Evolutionary conservation across 2,888 invertebrate species (phyloP), one percentile per base, ranked within the genome.

Genomic region (Drosophila pseudotalamancana): DNA sequence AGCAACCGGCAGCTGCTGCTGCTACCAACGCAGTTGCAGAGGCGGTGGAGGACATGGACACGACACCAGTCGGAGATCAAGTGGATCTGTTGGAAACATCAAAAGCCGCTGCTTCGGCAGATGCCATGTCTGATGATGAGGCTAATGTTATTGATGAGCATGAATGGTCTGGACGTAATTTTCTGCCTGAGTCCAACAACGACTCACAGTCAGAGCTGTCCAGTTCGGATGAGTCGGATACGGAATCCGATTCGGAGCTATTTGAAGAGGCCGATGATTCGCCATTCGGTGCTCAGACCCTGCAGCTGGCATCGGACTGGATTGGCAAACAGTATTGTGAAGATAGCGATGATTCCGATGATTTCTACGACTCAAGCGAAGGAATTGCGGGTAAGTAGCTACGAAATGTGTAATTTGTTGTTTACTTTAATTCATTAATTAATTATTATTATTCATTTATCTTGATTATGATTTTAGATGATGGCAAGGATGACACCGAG

Each of bases 141-240:
- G 91, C 91, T 31, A 94, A 94, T 91, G 96, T 97, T 91, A 97
- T 97, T 91, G 97, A 97, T 89, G 98, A 98, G 90, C 98, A 98
- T 89, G 98, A 98, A 90, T 98, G 98, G 96, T 98, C 97, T 0
- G 97, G 97, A 81, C 94, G 97, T 76, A 98, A 98, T 92, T 97
- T 97, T 90, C 94, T 97, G 35, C 96, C 96, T 1, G 94, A 95
- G 39, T 94, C 95, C 21, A 95, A 94, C 42, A 95, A 95, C 25
- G 95, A 95, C 90, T 95, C 96, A 3, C 96, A 96, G 85, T 93
- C 94, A 2, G 91, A 91, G 74, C 74, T 90, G 0, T 90, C 91
- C 9, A 90, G 91, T 48, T 91, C 91, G 2, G 94, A 94, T 72
- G 93, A 93, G 62, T 93, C 93, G 5, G 94, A 94, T 78, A 94